Conservation (phyloP, 2,797 vertebrate genomes). For the Acropternis orthonyx region DNA sequence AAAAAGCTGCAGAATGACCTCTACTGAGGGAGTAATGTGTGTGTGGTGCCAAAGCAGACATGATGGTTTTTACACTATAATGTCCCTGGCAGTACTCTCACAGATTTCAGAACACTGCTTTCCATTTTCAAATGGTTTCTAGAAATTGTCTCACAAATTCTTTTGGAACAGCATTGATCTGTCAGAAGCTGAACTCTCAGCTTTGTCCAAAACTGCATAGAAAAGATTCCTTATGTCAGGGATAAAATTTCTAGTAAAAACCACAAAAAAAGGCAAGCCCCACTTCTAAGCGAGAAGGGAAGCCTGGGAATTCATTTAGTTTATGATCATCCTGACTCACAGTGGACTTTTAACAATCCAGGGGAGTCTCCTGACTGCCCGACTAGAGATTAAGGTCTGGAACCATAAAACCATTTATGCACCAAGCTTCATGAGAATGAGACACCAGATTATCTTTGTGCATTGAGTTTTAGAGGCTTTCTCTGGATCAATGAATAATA, state of each 20-base stretch:
- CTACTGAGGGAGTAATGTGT: neutral
- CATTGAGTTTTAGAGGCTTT: neutral
- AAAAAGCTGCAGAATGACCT: slow-evolving; percentile 12
- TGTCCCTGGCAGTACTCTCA: neutral
- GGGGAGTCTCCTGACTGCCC: neutral
- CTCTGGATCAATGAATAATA: neutral
- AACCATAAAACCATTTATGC: neutral
- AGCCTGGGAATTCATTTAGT: slow-evolving; percentile 43
- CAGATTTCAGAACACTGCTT: neutral
- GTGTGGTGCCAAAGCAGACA: neutral
- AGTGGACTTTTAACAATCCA: neutral
- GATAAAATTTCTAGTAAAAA: slow-evolving; percentile 47
- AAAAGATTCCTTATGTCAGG: slow-evolving; percentile 9
- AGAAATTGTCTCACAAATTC: slow-evolving; percentile 41
- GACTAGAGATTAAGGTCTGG: slow-evolving; percentile 1
- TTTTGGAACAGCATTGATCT: slow-evolving; percentile 16
- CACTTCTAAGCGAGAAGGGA: slow-evolving; percentile 5
- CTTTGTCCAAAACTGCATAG: neutral
- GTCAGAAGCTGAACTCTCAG: slow-evolving; percentile 18
- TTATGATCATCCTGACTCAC: neutral
- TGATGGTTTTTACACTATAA: neutral
- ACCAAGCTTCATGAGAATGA: neutral
- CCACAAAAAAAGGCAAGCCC: slow-evolving; percentile 2
- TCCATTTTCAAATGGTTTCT: neutral
- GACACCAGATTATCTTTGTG: neutral